Base-by-base conservation (phyloP, 2,113 vertebrate genomes). In the Scolopax mira region DNA sequence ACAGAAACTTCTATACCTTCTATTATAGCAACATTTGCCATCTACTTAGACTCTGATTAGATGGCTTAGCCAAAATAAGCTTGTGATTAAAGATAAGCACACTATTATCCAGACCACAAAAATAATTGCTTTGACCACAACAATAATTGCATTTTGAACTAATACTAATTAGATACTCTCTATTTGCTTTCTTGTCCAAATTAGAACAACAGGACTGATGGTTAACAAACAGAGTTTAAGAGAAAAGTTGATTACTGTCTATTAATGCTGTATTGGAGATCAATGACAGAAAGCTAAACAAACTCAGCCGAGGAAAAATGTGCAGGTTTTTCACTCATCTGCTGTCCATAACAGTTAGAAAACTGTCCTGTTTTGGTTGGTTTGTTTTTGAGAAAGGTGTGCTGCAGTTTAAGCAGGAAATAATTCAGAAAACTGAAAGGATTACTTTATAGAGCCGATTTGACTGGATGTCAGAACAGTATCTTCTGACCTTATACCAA, bases 71-170 rank as follows among this genome's bases (percentile, higher is more conserved):
- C 21, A 88, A 86, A 92, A 90, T 58, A 91, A 69, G 9, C 15
- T 79, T 51, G 31, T 73, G 91, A 65, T 91, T 91, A 54, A 87
- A 85, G 62, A 82, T 62, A 89, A 91, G 6, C 18, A 89, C 66
- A 37, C 80, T 70, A 86, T 78, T 91, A 85, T 64, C 37, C 65
- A 13, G 28, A 61, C 39, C 12, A 89, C 61, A 93, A 79, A 86
- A 79, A 72, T 31, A 93, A 86, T 65, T 75, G 11, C 37, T 88
- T 90, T 79, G 52, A 81, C 69, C 61, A 81, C 41, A 69, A 31
- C 31, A 81, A 75, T 84, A 86, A 95, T 54, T 85, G 33, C 19
- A 79, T 93, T 92, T 87, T 75, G 17, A 84, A 87, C 52, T 89
- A 87, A 74, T 78, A 48, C 46, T 84, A 62, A 79, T 95, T 88